phyloP scores from a whole-genome alignment of 2,113 vertebrate species.

The Picathartes gymnocephalus region DNA sequence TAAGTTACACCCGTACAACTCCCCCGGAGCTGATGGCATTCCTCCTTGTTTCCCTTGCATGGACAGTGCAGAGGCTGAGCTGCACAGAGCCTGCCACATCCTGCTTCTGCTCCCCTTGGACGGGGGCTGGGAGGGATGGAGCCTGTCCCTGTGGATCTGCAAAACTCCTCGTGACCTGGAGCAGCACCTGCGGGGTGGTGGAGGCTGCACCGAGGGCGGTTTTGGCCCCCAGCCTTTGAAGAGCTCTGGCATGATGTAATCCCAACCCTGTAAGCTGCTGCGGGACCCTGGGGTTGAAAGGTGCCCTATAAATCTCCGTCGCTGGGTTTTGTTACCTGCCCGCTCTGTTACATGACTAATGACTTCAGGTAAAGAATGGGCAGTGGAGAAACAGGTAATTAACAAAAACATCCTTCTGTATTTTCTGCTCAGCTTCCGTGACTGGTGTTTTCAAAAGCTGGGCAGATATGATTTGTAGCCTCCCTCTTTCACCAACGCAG shows the following conservation, averaged over 20 bases:
- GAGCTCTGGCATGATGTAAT: conserved; percentile 40
- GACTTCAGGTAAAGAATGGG: conserved; percentile 51
- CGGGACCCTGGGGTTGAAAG: background rate
- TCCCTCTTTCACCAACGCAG: background rate
- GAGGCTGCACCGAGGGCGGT: background rate
- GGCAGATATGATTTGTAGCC: conserved; percentile 39
- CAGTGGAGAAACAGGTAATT: conserved; percentile 18
- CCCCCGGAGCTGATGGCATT: background rate
- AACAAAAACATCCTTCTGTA: conserved; percentile 58
- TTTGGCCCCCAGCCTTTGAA: conserved; percentile 31
- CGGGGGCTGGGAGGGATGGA: background rate
- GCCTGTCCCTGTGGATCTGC: background rate
- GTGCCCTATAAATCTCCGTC: conserved; percentile 8
- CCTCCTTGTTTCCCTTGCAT: background rate
- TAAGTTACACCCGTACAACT: background rate
- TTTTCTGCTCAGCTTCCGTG: conserved; percentile 58
- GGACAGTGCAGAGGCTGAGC: background rate
- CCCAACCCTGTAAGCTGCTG: background rate
- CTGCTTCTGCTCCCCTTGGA: background rate
- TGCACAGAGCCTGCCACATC: rapidly evolving
- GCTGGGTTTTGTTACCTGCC: conserved; percentile 40
- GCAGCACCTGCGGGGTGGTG: background rate
- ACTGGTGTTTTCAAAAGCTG: background rate
- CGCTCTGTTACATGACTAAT: conserved; percentile 33
- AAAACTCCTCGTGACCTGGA: background rate